Base-by-base conservation (phyloP, 2,797 vertebrate species). In the Sebastes kiyomatsui region DNA sequence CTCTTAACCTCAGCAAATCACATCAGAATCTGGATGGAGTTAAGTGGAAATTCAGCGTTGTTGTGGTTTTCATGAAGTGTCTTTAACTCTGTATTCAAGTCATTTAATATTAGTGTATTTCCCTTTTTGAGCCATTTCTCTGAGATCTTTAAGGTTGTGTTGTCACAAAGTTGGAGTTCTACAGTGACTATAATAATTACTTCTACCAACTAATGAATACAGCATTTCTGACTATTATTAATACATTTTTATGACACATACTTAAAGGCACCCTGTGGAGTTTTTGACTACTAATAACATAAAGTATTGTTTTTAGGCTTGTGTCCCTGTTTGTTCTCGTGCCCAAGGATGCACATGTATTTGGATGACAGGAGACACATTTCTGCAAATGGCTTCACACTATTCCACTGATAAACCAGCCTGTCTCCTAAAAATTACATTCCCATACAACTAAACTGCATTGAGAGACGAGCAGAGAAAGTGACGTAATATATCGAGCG, bases 261-360 rank as follows among this genome's bases (percentile, higher is more conserved):
- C 46, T 66, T 67, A 20, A 76, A 74, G 61, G 38, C 20, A 55
- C 46, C n/a, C 14, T 75, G 74, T 16, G 42, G 62, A 64, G 64
- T 18, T 76, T 72, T n/a, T 60, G 49, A 12, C 9, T 22, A 38
- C 14, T 2, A 5, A 6, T 49, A 25, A 64, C 3, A 6, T 4
- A 1, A 2, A 33, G 49, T 4, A 13, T 4, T 30, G 3, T 13
- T 52, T 67, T n/a, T 42, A 27, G 1, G 23, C 7, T 1, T 13
- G 5, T 0, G 3, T 18, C 11, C 4, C 14, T 1, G 27, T 28
- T 60, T 18, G 18, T 22, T 64, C 7, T 59, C 16, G 16, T 25
- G 22, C 9, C 12, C 1, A 1, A 49, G n/a, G 38, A 32, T 0
- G 1, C 28, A 54, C 12, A 55, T 7, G 7, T 23, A 5, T 20